phyloP scores from a whole-genome alignment of 2,888 invertebrate species.

The Amphipyra berbera region DNA sequence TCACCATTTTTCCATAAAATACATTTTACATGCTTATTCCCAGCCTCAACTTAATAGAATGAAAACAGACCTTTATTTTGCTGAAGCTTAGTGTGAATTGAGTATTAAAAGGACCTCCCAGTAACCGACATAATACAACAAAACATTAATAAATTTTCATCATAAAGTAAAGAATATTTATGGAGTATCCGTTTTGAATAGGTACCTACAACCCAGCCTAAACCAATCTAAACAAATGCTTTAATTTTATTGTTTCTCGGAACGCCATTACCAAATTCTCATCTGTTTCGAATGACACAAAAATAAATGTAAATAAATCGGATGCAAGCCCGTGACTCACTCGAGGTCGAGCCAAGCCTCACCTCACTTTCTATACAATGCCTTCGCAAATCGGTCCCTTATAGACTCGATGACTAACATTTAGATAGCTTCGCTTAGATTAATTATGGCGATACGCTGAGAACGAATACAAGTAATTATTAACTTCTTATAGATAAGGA shows the following conservation, averaged over 20 bases:
- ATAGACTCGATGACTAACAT: slow-evolving; percentile 68
- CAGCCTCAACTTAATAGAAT: too few relatives aligned
- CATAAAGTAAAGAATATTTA: too few relatives aligned
- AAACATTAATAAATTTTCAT: too few relatives aligned
- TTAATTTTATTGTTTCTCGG: slow-evolving; percentile 13
- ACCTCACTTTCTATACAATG: slow-evolving; percentile 74
- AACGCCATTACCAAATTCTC: slow-evolving; percentile 36
- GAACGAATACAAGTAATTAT: slow-evolving; percentile 21
- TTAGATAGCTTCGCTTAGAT: slow-evolving; percentile 49
- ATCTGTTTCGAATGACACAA: slow-evolving; percentile 41
- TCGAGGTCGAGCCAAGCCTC: slow-evolving; percentile 69
- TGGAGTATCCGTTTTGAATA: too few relatives aligned
- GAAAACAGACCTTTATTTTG: too few relatives aligned
- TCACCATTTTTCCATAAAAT: too few relatives aligned
- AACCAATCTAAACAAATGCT: slow-evolving; percentile 4
- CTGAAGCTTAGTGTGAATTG: too few relatives aligned
- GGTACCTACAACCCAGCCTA: too few relatives aligned
- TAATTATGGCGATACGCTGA: slow-evolving; percentile 38
- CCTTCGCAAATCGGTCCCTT: slow-evolving; percentile 66
- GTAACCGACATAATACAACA: too few relatives aligned
- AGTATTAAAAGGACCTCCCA: too few relatives aligned
- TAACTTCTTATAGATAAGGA: slow-evolving; percentile 22
- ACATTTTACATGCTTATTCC: too few relatives aligned
- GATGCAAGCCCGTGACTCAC: slow-evolving; percentile 68
- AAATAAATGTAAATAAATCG: slow-evolving; percentile 50